These are phyloP conservation scores for Helicolenus hilgendorfi DNA, from an alignment of 2,797 vertebrate genomes.

Conservation along the genomic window DNA sequence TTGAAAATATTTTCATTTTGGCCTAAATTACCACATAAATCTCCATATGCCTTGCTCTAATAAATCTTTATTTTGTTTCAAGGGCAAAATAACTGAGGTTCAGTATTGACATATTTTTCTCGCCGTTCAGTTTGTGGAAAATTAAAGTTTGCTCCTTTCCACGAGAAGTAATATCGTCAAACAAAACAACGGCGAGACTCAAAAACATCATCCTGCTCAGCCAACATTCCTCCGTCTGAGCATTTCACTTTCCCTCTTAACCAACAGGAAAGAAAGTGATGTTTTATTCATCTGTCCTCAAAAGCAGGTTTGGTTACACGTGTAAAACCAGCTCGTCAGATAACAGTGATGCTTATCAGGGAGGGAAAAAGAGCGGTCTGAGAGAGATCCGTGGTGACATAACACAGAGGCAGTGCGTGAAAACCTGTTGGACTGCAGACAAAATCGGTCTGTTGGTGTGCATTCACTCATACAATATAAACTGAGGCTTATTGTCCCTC, in stretches of 20 bases:
- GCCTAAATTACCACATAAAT: conserved; percentile 46
- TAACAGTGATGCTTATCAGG: conserved; percentile 27
- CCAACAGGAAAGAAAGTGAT: background rate
- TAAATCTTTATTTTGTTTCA: conserved; percentile 35
- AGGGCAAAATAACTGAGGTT: background rate
- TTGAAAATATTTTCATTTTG: conserved; percentile 46
- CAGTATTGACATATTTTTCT: conserved; percentile 5
- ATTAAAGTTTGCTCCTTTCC: conserved; percentile 17
- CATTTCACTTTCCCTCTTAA: background rate
- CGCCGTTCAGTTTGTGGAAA: conserved; percentile 23
- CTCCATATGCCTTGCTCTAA: conserved; percentile 39
- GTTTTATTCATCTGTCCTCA: conserved; percentile 38
- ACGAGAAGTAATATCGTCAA: conserved; percentile 28
- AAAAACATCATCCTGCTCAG: conserved; percentile 13
- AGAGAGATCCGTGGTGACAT: conserved; percentile 60
- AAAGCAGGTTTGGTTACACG: background rate
- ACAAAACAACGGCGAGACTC: conserved; percentile 42
- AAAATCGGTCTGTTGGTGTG: conserved; percentile 64
- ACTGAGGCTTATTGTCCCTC: conserved; percentile 64
- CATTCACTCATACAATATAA: conserved; percentile 67
- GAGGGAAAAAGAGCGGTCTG: conserved; percentile 35
- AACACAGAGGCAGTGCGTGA: conserved; percentile 54
- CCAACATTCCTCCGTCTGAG: conserved; percentile 37
- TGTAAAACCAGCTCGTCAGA: conserved; percentile 8
- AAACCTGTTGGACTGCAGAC: conserved; percentile 55